These are phyloP conservation scores for Syrista parreyssii DNA, from an alignment of 2,888 invertebrate species.

Conservation along the genomic window DNA sequence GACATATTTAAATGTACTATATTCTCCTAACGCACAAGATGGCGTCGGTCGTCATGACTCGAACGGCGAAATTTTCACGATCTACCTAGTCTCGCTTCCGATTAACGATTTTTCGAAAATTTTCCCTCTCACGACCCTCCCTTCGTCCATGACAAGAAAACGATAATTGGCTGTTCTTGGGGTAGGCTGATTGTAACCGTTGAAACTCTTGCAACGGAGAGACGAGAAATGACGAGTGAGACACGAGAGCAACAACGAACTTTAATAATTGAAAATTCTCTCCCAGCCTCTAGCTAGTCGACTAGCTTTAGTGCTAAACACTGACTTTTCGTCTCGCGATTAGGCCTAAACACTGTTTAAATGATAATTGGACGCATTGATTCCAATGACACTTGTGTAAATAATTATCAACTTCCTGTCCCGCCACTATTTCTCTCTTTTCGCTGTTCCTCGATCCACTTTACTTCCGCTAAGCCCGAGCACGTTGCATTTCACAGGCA, in stretches of 20 bases:
- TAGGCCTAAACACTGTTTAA: slow-evolving; percentile 50
- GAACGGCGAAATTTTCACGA: too few species aligned
- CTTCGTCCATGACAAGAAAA: too few species aligned
- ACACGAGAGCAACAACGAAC: slow-evolving; percentile 46
- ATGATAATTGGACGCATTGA: slow-evolving; percentile 30
- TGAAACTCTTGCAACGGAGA: slow-evolving; percentile 24
- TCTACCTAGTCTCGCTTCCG: too few species aligned
- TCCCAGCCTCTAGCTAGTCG: slow-evolving; percentile 25
- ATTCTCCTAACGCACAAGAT: too few species aligned
- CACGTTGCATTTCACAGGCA: slow-evolving; percentile 51
- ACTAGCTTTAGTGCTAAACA: slow-evolving; percentile 25
- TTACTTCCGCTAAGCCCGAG: slow-evolving; percentile 17
- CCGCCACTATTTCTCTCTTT: too few species aligned
- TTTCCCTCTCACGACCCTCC: too few species aligned
- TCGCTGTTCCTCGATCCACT: too few species aligned
- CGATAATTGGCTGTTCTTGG: too few species aligned
- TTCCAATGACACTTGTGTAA: slow-evolving; percentile 29
- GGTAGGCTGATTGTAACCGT: too few species aligned
- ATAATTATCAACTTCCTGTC: slow-evolving; percentile 20
- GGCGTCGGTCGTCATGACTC: too few species aligned
- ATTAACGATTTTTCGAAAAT: too few species aligned
- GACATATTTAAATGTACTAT: too few species aligned
- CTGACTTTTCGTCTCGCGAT: slow-evolving; percentile 43
- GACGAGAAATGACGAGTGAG: slow-evolving; percentile 21
- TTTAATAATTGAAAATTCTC: slow-evolving; percentile 31